Percentiles rank a stretch among this genome's conserved stretches.
phyloP scores from a whole-genome alignment of 1,140 invertebrate genomes.

The Drosophila saltans region DNA sequence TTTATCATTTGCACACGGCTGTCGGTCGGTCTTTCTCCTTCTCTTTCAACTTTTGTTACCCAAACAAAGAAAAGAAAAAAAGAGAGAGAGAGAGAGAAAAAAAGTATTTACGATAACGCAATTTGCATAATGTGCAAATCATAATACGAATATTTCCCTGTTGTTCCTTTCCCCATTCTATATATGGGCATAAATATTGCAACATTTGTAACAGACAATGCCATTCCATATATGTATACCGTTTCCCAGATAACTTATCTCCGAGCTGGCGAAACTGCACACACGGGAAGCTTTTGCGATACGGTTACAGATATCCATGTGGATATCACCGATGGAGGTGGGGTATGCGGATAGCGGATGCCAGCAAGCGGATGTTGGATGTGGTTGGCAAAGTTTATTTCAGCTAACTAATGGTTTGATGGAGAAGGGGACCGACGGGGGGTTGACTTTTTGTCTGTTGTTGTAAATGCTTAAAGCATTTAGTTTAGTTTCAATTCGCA shows the following conservation, averaged over 20 bases:
- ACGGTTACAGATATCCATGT: not conserved
- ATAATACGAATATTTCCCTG: slow-evolving; percentile 68
- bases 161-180: not conserved
- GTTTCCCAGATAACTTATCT: slow-evolving; percentile 68
- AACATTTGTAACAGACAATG: slow-evolving; percentile 78
- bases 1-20: slow-evolving; percentile 71
- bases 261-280: slow-evolving; percentile 59
- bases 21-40: slow-evolving; percentile 35
- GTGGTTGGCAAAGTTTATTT: slow-evolving; percentile 51
- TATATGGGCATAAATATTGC: slow-evolving; percentile 73
- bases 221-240: slow-evolving; percentile 18
- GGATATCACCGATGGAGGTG: not conserved
- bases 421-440: not conserved
- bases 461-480: slow-evolving; percentile 10
- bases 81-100: slow-evolving; percentile 19
- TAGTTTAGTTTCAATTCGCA: slow-evolving; percentile 5
- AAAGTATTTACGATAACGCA: slow-evolving; percentile 76
- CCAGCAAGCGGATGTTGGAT: slow-evolving; percentile 40
- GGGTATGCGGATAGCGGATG: slow-evolving; percentile 38
- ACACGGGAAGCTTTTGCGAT: slow-evolving; percentile 52
- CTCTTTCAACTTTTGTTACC: slow-evolving; percentile 33
- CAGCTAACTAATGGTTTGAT: not conserved
- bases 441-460: slow-evolving; percentile 7
- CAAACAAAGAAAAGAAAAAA: slow-evolving; percentile 10
- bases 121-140: slow-evolving; percentile 81